A percentile compares a stretch with the other conserved stretches of the same genome.
phyloP scores from a whole-genome alignment of 1,140 invertebrate genomes.

The Zelostemma sp. region DNA sequence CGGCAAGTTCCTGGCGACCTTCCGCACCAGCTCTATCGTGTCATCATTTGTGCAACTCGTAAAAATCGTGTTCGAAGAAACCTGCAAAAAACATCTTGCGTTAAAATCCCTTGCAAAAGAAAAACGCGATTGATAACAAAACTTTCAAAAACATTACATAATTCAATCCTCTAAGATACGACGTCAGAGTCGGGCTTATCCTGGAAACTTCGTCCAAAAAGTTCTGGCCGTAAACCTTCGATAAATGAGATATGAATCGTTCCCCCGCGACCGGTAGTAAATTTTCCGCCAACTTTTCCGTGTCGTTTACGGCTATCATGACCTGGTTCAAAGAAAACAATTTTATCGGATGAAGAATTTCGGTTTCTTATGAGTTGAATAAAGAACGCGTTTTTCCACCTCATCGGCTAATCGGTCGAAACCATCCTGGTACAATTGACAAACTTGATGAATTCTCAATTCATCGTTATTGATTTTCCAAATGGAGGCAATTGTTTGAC shows the following conservation, averaged over 20 bases:
- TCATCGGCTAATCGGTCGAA: constrained; percentile 84
- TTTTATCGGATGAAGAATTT: not conserved
- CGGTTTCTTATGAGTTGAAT: not conserved
- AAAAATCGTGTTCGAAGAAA: constrained; percentile 48
- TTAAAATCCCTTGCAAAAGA: not conserved
- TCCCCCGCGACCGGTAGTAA: constrained; percentile 81
- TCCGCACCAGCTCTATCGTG: constrained; percentile 60
- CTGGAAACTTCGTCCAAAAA: constrained; percentile 76
- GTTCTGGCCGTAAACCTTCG: constrained; percentile 67
- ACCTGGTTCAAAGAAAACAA: constrained; percentile 61
- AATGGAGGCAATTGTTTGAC: constrained; percentile 78
- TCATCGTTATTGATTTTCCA: constrained; percentile 86
- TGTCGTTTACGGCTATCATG: constrained; percentile 75
- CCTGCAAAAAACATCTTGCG: constrained; percentile 43
- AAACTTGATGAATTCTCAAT: constrained; percentile 82
- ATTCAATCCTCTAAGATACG: constrained; percentile 77
- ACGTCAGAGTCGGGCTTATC: constrained; percentile 77
- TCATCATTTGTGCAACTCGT: constrained; percentile 64
- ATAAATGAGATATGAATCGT: constrained; percentile 76
- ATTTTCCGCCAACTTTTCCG: constrained; percentile 74
- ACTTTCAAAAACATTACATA: constrained; percentile 66
- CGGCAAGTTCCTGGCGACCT: too few relatives aligned
- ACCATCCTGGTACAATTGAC: constrained; percentile 81
- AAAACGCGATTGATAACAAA: constrained; percentile 6
- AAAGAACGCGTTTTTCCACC: constrained; percentile 66